Conservation (phyloP, 92 coral and sea anemone genomes). For the Meandrina meandrites region DNA sequence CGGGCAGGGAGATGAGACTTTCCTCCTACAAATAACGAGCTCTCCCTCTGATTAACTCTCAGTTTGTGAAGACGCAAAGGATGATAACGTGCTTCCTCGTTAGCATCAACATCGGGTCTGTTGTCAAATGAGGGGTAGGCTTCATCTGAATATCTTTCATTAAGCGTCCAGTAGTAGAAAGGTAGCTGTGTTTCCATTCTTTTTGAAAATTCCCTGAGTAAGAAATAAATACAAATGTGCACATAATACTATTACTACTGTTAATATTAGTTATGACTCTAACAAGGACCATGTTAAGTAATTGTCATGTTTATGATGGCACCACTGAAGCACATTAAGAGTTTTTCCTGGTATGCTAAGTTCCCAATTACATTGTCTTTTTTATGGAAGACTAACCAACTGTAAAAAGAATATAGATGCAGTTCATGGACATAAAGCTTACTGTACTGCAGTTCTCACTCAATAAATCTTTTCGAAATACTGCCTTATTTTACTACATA, state of each 20-base stretch:
- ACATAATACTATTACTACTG: neutral
- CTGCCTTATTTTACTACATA: neutral
- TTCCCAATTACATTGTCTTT: too few species aligned
- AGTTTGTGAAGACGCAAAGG: conserved; percentile 46
- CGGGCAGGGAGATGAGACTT: neutral
- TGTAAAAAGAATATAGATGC: too few species aligned
- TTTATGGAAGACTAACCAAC: too few species aligned
- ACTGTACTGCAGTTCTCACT: neutral
- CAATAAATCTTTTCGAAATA: too few species aligned
- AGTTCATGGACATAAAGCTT: too few species aligned
- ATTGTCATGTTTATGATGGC: too few species aligned
- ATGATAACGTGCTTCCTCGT: neutral
- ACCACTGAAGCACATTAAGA: too few species aligned
- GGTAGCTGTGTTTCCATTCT: conserved; percentile 3
- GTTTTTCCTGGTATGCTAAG: too few species aligned
- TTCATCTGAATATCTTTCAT: neutral
- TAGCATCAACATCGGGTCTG: neutral
- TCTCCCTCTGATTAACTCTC: conserved; percentile 29
- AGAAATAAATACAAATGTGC: too few species aligned
- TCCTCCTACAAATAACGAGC: conserved; percentile 32
- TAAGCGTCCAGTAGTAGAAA: conserved; percentile 12
- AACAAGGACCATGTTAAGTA: too few species aligned
- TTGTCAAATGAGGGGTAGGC: neutral
- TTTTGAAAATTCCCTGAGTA: conserved; percentile 1
- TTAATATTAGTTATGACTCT: too few species aligned